A percentile compares a stretch with the other conserved stretches of the same genome.
phyloP scores from a whole-genome alignment of 2,113 vertebrate species.

The Sminthopsis crassicaudata region DNA sequence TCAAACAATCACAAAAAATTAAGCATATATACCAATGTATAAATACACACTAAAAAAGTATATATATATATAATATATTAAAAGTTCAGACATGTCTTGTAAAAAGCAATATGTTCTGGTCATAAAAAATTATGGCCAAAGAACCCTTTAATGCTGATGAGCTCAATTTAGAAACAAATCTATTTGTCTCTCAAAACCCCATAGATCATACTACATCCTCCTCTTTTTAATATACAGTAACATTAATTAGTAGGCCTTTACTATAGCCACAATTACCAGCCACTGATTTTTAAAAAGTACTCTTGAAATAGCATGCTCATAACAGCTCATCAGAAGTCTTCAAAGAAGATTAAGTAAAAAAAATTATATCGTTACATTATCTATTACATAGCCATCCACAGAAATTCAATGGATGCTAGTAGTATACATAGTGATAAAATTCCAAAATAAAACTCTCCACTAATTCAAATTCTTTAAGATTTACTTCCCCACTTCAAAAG shows the following conservation, averaged over 20 bases:
- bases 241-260: constrained; percentile 6
- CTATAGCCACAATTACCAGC: background rate
- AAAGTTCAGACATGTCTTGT: background rate
- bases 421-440: background rate
- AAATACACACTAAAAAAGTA: background rate
- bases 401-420: background rate
- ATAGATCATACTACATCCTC: background rate
- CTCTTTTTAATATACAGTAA: background rate
- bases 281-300: background rate
- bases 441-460: background rate
- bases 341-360: constrained; percentile 45
- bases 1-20: constrained; percentile 23
- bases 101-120: background rate
- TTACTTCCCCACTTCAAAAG: background rate
- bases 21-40: constrained; percentile 9
- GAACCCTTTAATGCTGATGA: background rate
- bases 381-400: background rate
- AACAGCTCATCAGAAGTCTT: background rate
- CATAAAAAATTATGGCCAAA: background rate
- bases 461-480: background rate
- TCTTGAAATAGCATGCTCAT: background rate
- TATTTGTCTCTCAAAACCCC: background rate
- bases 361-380: background rate
- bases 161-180: background rate
- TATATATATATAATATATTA: too few species aligned